Conservation (phyloP, 2,888 invertebrate species). For the Ophraella communa region DNA sequence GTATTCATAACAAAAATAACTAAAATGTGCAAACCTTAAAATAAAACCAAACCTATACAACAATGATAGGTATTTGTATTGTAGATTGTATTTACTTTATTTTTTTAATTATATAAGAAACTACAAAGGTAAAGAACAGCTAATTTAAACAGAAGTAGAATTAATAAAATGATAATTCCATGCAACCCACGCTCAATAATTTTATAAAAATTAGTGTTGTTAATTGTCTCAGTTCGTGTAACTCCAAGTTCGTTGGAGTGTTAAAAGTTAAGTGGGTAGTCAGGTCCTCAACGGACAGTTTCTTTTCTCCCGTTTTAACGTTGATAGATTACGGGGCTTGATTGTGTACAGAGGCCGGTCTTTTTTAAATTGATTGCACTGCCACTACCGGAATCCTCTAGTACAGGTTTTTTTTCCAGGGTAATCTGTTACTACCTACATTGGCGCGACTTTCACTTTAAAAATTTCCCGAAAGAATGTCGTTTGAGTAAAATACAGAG, state of each 20-base stretch:
- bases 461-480: not conserved
- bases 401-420: constrained; percentile 29
- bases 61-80: too few species aligned
- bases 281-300: constrained; percentile 27
- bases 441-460: not conserved
- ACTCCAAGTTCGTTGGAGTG: constrained; percentile 14
- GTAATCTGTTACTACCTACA: constrained; percentile 30
- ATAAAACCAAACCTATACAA: too few species aligned
- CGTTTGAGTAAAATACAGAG: not conserved
- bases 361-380: constrained; percentile 33
- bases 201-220: constrained; percentile 11
- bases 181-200: too few species aligned
- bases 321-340: constrained; percentile 35
- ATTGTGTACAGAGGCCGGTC: constrained; percentile 30
- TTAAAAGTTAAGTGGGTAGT: constrained; percentile 33
- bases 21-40: too few species aligned
- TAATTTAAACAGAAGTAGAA: too few species aligned
- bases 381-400: constrained; percentile 10
- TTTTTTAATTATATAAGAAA: too few species aligned
- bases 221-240: constrained; percentile 22
- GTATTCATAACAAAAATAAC: too few species aligned
- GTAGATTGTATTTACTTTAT: too few species aligned
- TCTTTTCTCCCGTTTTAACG: constrained; percentile 32
- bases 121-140: too few species aligned
- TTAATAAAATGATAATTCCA: too few species aligned